Evolutionary conservation across 2,888 invertebrate species (phyloP).

Genomic region (Leptinotarsa peninsularis): DNA sequence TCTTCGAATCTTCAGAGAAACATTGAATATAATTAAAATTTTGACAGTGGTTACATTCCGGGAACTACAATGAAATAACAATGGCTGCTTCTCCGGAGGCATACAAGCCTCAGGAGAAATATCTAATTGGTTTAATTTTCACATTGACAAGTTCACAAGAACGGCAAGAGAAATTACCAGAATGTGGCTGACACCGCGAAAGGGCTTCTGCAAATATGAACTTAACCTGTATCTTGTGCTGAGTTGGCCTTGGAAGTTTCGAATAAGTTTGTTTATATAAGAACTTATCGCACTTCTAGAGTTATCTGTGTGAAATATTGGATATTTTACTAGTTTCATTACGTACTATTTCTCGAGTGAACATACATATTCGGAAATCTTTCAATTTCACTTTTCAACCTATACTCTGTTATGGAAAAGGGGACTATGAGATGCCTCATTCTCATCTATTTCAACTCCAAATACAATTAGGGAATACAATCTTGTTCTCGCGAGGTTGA

Average conservation of each 20-base stretch:
- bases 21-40: not conserved
- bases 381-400: too few species aligned
- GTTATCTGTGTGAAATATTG: not conserved
- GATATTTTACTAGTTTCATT: not conserved
- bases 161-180: slow-evolving; percentile 23
- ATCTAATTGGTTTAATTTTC: slow-evolving; percentile 59
- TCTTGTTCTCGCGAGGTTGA: too few species aligned
- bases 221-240: slow-evolving; percentile 31
- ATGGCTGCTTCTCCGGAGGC: slow-evolving; percentile 23
- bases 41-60: slow-evolving; percentile 6
- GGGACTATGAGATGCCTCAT: too few species aligned
- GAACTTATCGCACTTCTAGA: not conserved
- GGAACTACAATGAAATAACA: slow-evolving; percentile 13
- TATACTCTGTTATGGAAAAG: too few species aligned
- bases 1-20: not conserved
- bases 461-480: too few species aligned
- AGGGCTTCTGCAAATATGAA: slow-evolving; percentile 36
- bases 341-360: too few species aligned
- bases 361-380: too few species aligned
- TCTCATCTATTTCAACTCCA: too few species aligned
- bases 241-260: slow-evolving; percentile 21
- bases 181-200: slow-evolving; percentile 38
- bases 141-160: slow-evolving; percentile 55
- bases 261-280: not conserved
- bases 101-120: slow-evolving; percentile 36